Percentiles rank a stretch among this genome's conserved stretches.
Conservation (phyloP, 37 sponge, comb jelly and placozoan species). For the Theonella swinhoei region DNA sequence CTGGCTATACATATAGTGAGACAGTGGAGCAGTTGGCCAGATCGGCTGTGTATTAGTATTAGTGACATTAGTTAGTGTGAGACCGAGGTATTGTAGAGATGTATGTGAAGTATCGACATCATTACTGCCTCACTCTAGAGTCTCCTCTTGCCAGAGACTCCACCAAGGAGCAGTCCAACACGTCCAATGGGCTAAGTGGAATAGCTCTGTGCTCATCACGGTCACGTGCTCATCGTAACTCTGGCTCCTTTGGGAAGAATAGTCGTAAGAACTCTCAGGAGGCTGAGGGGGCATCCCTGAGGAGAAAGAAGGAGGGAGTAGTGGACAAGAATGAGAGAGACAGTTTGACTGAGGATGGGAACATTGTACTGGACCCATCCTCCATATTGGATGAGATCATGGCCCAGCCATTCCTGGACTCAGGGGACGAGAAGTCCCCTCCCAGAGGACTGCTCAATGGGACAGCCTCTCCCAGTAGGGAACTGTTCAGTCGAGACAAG, state of each 20-base stretch:
- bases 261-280: slow-evolving; percentile 3
- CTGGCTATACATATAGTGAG: too few relatives aligned
- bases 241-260: neutral
- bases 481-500: neutral
- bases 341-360: neutral
- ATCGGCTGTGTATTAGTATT: too few relatives aligned
- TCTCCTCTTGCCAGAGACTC: neutral
- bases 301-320: neutral
- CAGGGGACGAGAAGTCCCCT: neutral
- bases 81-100: too few relatives aligned
- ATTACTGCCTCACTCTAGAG: neutral
- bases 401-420: neutral
- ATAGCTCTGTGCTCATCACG: slow-evolving; percentile 2
- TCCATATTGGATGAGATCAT: slow-evolving; percentile 7
- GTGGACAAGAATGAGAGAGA: neutral
- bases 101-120: neutral
- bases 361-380: slow-evolving; percentile 20
- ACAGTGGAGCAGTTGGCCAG: too few relatives aligned
- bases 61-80: too few relatives aligned
- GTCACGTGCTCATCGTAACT: neutral
- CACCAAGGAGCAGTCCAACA: neutral
- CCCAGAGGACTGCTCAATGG: neutral
- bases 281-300: neutral
- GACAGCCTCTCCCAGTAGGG: neutral
- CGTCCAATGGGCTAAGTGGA: neutral